Conservation (phyloP, 2,113 vertebrate genomes). For the Paradoxurus hermaphroditus region DNA sequence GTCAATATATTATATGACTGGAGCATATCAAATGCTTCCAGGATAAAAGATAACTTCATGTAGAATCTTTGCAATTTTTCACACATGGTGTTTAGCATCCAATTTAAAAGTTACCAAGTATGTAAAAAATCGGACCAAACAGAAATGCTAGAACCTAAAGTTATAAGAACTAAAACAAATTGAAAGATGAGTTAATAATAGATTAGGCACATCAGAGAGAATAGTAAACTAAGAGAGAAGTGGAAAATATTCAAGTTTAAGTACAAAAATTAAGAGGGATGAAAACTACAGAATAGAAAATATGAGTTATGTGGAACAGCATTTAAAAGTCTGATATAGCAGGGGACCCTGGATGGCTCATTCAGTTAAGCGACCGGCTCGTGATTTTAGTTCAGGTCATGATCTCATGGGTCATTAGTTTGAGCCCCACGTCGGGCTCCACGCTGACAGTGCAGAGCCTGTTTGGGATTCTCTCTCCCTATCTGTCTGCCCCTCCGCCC, state of each 20-base stretch:
- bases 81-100: background rate
- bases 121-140: constrained; percentile 19
- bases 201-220: background rate
- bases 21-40: background rate
- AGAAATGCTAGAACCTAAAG: constrained; percentile 6
- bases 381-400: no score
- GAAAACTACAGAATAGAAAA: background rate
- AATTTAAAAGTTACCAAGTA: constrained; percentile 8
- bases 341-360: no score
- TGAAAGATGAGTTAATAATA: background rate
- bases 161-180: constrained; percentile 27
- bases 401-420: no score
- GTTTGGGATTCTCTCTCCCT: no score
- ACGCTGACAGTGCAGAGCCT: no score
- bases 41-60: background rate
- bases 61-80: constrained; percentile 10
- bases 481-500: no score
- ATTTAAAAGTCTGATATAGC: background rate
- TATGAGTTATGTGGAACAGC: background rate
- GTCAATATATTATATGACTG: background rate
- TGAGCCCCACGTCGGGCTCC: no score
- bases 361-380: no score
- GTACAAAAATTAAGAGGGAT: background rate
- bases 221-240: background rate
- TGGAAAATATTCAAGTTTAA: constrained; percentile 28